A percentile compares a stretch with the other conserved stretches of the same genome.
Evolutionary conservation across 2,797 vertebrate genomes (phyloP).

Genomic region (Peromyscus melanophrys): DNA sequence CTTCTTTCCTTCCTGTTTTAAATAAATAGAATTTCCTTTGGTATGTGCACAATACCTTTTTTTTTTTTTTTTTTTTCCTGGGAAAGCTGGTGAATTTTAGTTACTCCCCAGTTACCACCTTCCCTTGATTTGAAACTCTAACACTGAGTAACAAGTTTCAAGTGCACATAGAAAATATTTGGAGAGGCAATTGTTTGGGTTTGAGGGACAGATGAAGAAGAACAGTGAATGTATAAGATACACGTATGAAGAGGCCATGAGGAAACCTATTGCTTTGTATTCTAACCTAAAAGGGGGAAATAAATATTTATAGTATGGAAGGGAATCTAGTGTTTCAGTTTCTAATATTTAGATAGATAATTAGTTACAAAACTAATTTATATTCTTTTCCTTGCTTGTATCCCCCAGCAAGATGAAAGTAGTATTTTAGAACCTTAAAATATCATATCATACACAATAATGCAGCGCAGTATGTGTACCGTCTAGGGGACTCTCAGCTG

Average conservation of each 20-base stretch:
- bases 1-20: slow-evolving; percentile 3
- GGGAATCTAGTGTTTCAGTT: slow-evolving; percentile 40
- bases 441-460: slow-evolving; percentile 9
- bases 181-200: neutral
- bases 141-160: slow-evolving; percentile 56
- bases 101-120: neutral
- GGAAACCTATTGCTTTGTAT: neutral
- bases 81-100: slow-evolving; percentile 53
- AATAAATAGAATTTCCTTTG: slow-evolving; percentile 27
- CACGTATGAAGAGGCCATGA: neutral
- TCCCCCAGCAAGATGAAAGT: neutral
- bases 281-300: neutral
- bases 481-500: neutral
- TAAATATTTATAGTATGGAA: slow-evolving; percentile 62
- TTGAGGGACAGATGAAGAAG: neutral
- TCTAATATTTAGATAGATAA: slow-evolving; percentile 76
- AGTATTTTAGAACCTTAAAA: neutral
- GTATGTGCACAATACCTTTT: neutral
- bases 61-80: neutral
- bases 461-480: neutral
- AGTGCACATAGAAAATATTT: slow-evolving; percentile 66
- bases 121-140: slow-evolving; percentile 43
- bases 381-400: slow-evolving; percentile 68
- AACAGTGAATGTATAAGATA: neutral
- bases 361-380: slow-evolving; percentile 72